phyloP scores from a whole-genome alignment of 1,140 invertebrate genomes.

The Calliopsis andreniformis region DNA sequence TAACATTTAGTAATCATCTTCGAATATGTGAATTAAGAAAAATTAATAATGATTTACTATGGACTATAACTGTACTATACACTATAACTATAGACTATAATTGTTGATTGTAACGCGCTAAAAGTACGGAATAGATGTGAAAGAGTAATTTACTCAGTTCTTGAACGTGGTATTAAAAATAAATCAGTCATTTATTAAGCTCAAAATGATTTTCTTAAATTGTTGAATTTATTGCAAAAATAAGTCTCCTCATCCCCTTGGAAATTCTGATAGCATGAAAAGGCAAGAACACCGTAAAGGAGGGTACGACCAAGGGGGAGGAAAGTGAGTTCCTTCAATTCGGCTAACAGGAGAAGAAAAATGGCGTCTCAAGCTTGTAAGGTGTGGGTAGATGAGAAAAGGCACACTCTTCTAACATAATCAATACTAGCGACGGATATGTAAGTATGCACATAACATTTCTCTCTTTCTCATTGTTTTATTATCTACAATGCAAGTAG shows the following conservation, averaged over 20 bases:
- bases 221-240: background rate
- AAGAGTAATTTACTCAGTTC: background rate
- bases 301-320: conserved; percentile 12
- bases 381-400: conserved; percentile 55
- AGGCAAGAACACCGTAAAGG: background rate
- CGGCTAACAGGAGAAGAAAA: conserved; percentile 53
- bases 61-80: too few species aligned
- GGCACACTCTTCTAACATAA: conserved; percentile 52
- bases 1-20: too few species aligned
- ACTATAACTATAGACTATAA: too few species aligned
- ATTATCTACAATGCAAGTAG: background rate
- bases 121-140: too few species aligned
- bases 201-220: background rate
- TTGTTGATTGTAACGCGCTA: too few species aligned
- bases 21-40: too few species aligned
- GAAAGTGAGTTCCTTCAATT: conserved; percentile 44
- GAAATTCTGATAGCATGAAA: conserved; percentile 9
- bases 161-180: background rate
- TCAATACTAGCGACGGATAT: conserved; percentile 59
- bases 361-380: conserved; percentile 57
- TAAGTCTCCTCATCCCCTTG: too few species aligned
- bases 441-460: conserved; percentile 9
- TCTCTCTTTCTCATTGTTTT: conserved; percentile 11
- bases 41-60: too few species aligned
- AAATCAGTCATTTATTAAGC: background rate